Evolutionary conservation across 2,113 vertebrate species (phyloP), one percentile per base, ranked within the genome.

Genomic region (Nyctibius bracteatus): DNA sequence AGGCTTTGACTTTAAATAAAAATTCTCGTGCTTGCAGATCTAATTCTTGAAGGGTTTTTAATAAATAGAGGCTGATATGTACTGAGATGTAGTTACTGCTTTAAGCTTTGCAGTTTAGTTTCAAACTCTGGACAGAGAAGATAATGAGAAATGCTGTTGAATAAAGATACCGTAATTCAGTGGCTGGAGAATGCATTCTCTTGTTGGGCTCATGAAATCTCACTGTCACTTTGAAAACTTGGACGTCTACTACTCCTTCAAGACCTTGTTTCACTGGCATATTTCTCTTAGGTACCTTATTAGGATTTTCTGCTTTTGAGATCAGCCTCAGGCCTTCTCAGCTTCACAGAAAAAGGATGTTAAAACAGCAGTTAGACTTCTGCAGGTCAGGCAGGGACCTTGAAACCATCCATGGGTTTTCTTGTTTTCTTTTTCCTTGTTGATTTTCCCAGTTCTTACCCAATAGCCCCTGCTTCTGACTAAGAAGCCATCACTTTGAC

Each of bases 1-100:
- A 94, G 63, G 6, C 35, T 95, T 94, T 93, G 52, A 49, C 71
- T 97, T 97, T 96, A 75, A 88, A 30, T 54, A 90, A 78, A 84
- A 85, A 86, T 86, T 86, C 80, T 84, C 24, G 6, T 86, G 57
- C n/a, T 90, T 93, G 58, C 47, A 92, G 87, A 85, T 94, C 88
- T 90, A 92, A 92, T 92, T 96, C 71, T 85, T 57, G 37, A 81
- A 79, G 30, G 15, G 10, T 58, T 90, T 90, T 54, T 73, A 92
- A 82, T 77, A 90, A 92, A 80, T 41, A 41, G 59, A 65, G 31
- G 19, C 27, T 72, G 44, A 83, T 88, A 37, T 43, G 15, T 59
- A 43, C 67, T 94, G 90, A 93, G 71, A 79, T n/a, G 30, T 44
- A 81, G 30, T 17, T 30, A 91, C 71, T 86, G 35, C 70, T 95